Percentiles rank a stretch among this genome's conserved stretches.
These are phyloP conservation scores for Kryphioiulus occultus DNA, from an alignment of 2,888 invertebrate species.

Conservation along the genomic window DNA sequence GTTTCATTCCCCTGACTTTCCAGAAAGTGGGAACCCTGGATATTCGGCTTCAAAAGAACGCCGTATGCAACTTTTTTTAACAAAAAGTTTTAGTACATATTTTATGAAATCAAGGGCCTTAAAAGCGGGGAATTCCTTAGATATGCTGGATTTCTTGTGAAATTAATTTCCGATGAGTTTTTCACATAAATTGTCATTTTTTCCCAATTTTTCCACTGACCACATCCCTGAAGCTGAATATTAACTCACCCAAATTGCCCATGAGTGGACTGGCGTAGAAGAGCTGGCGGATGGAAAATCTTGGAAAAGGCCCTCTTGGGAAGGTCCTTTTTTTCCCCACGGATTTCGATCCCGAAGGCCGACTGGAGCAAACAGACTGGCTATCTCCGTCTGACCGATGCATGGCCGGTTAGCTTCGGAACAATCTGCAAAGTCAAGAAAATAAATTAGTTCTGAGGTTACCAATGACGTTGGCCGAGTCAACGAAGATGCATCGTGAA, in stretches of 20 bases:
- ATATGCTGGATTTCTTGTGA: no score
- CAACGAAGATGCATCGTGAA: neutral
- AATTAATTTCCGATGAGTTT: no score
- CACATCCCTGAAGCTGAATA: no score
- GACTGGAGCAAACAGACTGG: conserved; percentile 48
- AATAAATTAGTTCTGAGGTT: neutral
- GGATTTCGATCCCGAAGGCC: conserved; percentile 42
- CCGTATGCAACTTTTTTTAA: no score
- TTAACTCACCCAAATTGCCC: conserved; percentile 57
- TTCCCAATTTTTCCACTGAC: no score
- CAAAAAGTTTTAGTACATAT: no score
- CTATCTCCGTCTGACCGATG: conserved; percentile 44
- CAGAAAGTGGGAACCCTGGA: no score
- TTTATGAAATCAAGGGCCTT: no score
- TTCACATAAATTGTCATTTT: no score
- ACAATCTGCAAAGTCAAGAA: conserved; percentile 28
- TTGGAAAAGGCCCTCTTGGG: conserved; percentile 41
- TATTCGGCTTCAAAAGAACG: no score
- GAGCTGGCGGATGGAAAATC: conserved; percentile 75
- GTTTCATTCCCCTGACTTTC: no score
- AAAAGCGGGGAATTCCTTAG: no score
- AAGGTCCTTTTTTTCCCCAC: conserved; percentile 51
- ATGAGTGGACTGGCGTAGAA: conserved; percentile 76
- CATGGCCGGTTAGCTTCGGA: conserved; percentile 33
- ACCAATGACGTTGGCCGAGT: neutral